phyloP scores from a whole-genome alignment of 2,113 vertebrate species.

The Leuciscus idus region DNA sequence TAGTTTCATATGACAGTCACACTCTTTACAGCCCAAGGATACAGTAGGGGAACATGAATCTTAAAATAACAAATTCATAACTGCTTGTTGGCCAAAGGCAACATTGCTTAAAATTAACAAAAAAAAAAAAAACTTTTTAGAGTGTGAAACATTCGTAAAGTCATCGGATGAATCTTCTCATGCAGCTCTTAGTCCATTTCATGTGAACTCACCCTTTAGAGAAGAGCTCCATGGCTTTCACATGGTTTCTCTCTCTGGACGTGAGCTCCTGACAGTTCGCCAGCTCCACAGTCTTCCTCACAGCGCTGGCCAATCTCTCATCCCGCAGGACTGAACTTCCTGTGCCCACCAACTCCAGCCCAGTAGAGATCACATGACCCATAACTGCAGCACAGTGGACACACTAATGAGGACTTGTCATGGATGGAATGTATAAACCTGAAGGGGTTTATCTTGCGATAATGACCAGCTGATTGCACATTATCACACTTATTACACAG shows the following conservation, averaged over 20 bases:
- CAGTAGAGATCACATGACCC: conserved; percentile 87
- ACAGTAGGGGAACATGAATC: not conserved
- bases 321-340: conserved; percentile 77
- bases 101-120: not conserved
- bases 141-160: not conserved
- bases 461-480: not conserved
- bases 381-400: conserved; percentile 76
- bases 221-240: conserved; percentile 82
- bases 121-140: not conserved
- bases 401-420: not conserved
- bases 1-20: conserved; percentile 23
- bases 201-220: conserved; percentile 82
- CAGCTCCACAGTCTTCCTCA: conserved; percentile 79
- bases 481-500: not conserved
- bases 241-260: conserved; percentile 83
- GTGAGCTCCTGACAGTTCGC: conserved; percentile 79
- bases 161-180: not conserved
- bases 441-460: not conserved
- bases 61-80: conserved; percentile 2
- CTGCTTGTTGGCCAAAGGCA: not conserved
- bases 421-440: not conserved
- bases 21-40: not conserved
- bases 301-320: conserved; percentile 74
- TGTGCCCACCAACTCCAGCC: conserved; percentile 83
- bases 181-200: not conserved